Conservation (phyloP, 1,140 invertebrate genomes). For the Bactericera cockerelli region DNA sequence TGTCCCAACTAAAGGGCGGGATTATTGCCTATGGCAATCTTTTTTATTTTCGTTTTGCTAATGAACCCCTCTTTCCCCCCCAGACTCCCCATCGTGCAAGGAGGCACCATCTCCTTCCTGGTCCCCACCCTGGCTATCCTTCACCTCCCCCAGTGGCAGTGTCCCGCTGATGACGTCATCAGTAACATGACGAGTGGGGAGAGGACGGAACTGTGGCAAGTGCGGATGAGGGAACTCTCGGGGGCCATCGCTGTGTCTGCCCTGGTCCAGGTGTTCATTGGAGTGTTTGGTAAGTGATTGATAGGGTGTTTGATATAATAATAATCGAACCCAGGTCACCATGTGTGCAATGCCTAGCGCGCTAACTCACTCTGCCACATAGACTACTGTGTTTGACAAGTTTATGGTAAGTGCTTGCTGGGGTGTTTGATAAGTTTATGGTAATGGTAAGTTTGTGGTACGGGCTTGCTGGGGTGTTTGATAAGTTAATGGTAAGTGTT, state of each 20-base stretch:
- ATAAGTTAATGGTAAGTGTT: too few species aligned
- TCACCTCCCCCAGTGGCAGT: constrained; percentile 57
- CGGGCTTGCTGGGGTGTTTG: too few species aligned
- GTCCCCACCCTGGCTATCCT: constrained; percentile 73
- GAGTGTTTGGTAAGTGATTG: constrained; percentile 38
- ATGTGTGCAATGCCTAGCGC: too few species aligned
- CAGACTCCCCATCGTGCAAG: constrained; percentile 54
- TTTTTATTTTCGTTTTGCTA: too few species aligned
- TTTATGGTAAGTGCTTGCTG: too few species aligned
- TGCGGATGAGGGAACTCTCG: constrained; percentile 64
- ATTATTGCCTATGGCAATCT: too few species aligned
- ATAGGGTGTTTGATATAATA: too few species aligned
- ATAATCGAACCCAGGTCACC: too few species aligned
- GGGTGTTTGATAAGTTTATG: constrained; percentile 22
- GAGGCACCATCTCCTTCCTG: constrained; percentile 71
- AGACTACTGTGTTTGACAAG: too few species aligned
- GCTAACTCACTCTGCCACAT: too few species aligned
- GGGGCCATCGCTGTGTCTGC: constrained; percentile 72
- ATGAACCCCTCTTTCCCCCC: too few species aligned
- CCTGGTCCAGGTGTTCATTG: constrained; percentile 58
- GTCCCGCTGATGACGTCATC: constrained; percentile 40
- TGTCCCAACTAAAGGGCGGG: too few species aligned
- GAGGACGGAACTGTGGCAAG: constrained; percentile 52
- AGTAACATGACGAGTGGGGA: constrained; percentile 39
- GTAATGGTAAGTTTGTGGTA: constrained; percentile 27